These are phyloP conservation scores for Conus ventricosus DNA, from an alignment of 1,140 invertebrate genomes.

Conservation along the genomic window DNA sequence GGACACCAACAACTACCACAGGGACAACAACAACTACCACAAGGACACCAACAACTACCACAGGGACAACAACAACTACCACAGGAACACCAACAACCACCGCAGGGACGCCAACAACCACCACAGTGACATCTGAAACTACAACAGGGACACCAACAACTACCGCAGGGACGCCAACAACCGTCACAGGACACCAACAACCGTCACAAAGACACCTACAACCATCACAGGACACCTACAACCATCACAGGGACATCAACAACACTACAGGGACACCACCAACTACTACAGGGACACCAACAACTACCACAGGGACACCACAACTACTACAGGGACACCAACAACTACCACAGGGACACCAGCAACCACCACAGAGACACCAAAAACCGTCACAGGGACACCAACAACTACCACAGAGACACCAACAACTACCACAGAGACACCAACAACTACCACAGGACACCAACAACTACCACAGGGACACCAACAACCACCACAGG, in stretches of 20 bases:
- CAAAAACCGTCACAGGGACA: neutral
- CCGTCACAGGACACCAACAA: neutral
- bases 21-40: neutral
- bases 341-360: constrained; percentile 4
- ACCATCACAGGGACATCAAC: neutral
- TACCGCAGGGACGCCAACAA: neutral
- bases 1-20: constrained; percentile 25
- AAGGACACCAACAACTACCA: neutral
- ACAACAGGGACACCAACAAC: constrained; percentile 3
- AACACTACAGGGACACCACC: neutral
- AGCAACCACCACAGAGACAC: constrained; percentile 2
- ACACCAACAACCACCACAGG: constrained; percentile 25
- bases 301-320: neutral
- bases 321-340: neutral
- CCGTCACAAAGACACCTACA: neutral
- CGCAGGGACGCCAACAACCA: constrained; percentile 7
- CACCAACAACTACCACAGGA: neutral
- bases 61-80: neutral
- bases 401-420: neutral
- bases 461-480: neutral
- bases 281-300: neutral
- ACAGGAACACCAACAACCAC: neutral
- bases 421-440: neutral
- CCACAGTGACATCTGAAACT: neutral
- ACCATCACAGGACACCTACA: neutral